Evolutionary conservation across 2,797 vertebrate species (phyloP), one percentile per base, ranked within the genome.

Genomic region (Phyllotis vaccarum): DNA sequence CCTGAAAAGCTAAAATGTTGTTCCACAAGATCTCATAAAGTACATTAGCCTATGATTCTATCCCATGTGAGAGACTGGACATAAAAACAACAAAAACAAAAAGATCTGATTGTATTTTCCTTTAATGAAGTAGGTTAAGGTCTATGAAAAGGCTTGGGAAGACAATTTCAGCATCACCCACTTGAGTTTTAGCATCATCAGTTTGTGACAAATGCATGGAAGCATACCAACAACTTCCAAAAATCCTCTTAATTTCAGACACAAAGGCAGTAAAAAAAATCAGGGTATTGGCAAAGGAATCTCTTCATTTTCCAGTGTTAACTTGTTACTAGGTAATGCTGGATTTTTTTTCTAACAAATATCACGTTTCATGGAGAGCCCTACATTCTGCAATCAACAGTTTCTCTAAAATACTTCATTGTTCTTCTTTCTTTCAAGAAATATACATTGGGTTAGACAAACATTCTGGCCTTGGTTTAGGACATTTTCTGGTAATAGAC

Each of bases 1-100:
- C 96, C 97, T 97, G 70, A 10, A 49, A 96, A 96, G 96, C 79
- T 80, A 96, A 97, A 96, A 79, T 93, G 95, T 91, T 82, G 88
- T 58, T 96, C 85, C 76, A 97, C 90, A 94, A 96, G 96, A 98
- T 91, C 92, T 95, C 95, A 86, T 96, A 95, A 94, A 96, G 81
- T 97, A 68, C 83, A 94, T 89, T 90, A 79, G 95, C 43, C 87
- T 96, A 24, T 90, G 89, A 97, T 94, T 97, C 87, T 95, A 93
- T 88, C 49, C 89, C 29, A 5, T 91, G 58, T 93, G 97, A 98
- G 95, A 78, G 82, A 89, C 60, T 96, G 13, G 78, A 95, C 24
- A 90, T 43, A 89, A 68, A 40, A 85, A 58, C n/a, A n/a, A n/a
- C n/a, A 49, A 88, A 56, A 68, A 96, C 62, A 68, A 14, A 56